Evolutionary conservation across 2,888 invertebrate genomes (phyloP).

Genomic region (Anoplius nigerrimus): DNA sequence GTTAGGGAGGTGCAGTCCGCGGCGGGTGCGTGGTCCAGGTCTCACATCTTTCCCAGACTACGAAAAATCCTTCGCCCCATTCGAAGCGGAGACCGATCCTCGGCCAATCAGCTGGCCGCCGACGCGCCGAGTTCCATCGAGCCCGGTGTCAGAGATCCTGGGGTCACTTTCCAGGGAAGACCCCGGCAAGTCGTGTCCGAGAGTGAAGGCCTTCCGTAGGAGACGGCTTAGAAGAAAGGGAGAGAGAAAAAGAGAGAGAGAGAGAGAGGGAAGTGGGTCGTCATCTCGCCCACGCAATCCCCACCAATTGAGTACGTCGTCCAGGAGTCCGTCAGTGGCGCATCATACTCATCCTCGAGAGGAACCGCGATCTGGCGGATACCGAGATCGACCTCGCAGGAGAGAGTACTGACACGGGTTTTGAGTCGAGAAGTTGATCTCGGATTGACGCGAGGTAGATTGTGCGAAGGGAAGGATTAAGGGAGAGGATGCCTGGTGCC

Average conservation of each 20-base stretch:
- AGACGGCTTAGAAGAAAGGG: neutral
- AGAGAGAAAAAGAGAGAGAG: neutral
- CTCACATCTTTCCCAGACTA: slow-evolving; percentile 68
- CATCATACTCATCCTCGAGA: slow-evolving; percentile 54
- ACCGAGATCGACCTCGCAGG: slow-evolving; percentile 16
- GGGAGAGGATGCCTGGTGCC: slow-evolving; percentile 73
- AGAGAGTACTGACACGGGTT: slow-evolving; percentile 2
- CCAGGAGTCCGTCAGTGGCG: slow-evolving; percentile 56
- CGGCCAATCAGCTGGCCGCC: neutral
- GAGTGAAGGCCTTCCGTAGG: too few relatives aligned
- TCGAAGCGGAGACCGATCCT: slow-evolving; percentile 1
- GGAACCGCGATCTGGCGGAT: slow-evolving; percentile 10
- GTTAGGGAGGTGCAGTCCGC: slow-evolving; percentile 63
- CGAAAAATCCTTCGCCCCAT: slow-evolving; percentile 56
- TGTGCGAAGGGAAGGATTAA: neutral
- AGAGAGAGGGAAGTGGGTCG: slow-evolving; percentile 54
- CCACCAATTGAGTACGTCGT: slow-evolving; percentile 34
- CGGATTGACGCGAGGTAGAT: neutral
- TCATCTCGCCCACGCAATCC: slow-evolving; percentile 49
- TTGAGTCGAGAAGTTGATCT: neutral
- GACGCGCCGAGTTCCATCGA: neutral
- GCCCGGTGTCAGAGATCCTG: neutral
- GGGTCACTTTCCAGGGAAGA: neutral
- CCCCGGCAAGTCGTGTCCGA: neutral
- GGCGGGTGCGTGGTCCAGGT: slow-evolving; percentile 62